Conservation (phyloP, 2,797 vertebrate species). For the Alcedo atthis region DNA sequence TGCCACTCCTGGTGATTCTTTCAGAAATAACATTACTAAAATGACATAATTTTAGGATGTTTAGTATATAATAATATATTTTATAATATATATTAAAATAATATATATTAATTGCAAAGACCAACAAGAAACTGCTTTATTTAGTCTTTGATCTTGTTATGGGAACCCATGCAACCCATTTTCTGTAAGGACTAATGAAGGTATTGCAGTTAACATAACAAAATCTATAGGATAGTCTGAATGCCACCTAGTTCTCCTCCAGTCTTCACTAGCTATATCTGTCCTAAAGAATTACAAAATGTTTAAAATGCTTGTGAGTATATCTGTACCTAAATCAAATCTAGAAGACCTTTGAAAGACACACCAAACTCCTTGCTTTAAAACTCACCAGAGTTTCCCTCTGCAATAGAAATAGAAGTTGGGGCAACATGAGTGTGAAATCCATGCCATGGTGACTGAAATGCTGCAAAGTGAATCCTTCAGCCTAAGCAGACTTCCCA, state of each 20-base stretch:
- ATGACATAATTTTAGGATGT: rapidly evolving
- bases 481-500: neutral
- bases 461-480: neutral
- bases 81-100: neutral
- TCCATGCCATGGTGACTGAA: neutral
- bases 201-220: neutral
- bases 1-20: neutral
- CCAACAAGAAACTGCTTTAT: neutral
- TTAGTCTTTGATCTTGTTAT: neutral
- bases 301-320: neutral
- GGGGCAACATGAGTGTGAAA: neutral
- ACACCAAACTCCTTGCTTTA: neutral
- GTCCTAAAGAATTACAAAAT: neutral
- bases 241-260: neutral
- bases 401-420: neutral
- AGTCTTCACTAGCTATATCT: neutral
- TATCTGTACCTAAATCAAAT: neutral
- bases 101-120: neutral
- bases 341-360: neutral
- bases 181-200: neutral
- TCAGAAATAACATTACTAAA: neutral
- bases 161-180: neutral
- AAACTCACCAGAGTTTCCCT: neutral
- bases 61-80: neutral
- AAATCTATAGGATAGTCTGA: neutral